Base-by-base conservation (phyloP, 2,888 invertebrate genomes). In the Petrolisthes cinctipes region DNA sequence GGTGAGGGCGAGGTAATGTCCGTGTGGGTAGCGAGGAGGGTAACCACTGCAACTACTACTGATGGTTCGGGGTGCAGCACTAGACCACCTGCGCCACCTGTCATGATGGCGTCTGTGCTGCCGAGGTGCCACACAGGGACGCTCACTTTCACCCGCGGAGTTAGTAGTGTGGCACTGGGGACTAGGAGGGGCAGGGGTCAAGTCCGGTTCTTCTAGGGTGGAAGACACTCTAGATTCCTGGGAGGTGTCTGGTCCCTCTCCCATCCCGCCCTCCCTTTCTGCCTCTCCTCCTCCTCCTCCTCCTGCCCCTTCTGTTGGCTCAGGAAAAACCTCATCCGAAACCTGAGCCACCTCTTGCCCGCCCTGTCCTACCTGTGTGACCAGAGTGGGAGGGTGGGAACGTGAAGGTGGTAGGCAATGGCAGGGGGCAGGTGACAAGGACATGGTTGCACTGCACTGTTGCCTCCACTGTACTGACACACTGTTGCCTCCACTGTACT, bases 351-450 rank as follows among this genome's bases (percentile, higher is more conserved):
- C 37, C 2, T 37, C 37, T 37, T 37, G 37, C 37, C 37, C 37
- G 37, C 37, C 37, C 37, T 37, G 71, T 20, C 71, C 71, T 71
- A 71, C 71, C 71, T 71, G 71, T 71, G n/a, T 71, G 71, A 71
- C 71, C n/a, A 14, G 71, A 11, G 14, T 7, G 51, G 54, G 6
- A 37, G 37, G n/a, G 37, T 23, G 75, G 75, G 75, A 79, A 54
- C 23, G 17, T 23, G 75, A n/a, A 9, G 75, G n/a, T 37, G 37
- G n/a, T n/a, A n/a, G 75, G 37, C 23, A n/a, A n/a, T 17, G 75
- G 75, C 37, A 37, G 75, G 37, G 20, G 37, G 75, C 20, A 75
- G 75, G 37, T n/a, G 75, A n/a, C 23, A 37, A 7, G 37, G 75
- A 75, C 23, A 75, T 23, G 75, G 20, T 23, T 9, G 75, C 61